Base-by-base conservation (phyloP, 2,888 invertebrate species). In the Pandemis corylana region DNA sequence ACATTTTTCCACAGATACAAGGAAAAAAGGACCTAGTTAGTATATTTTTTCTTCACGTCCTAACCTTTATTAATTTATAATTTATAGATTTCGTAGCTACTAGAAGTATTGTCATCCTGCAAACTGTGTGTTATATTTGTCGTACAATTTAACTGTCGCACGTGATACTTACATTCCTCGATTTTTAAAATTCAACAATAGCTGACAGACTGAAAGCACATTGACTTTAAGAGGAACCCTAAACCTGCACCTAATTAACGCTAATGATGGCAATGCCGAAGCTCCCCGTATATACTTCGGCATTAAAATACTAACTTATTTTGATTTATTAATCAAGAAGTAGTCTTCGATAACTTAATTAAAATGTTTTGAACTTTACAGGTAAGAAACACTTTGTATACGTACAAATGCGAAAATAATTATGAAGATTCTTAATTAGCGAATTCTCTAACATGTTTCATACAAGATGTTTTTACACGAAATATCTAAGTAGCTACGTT, bases 401-500 rank as follows among this genome's bases (percentile, higher is more conserved):
- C 12, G 12, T 84, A 79, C 78, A 82, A 84, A 84, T 83, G 77
- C 79, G 77, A 80, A 28, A 78, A 83, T 86, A 87, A 89, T 88
- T 85, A 88, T 82, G 76, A 79, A 78, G 78, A 28, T 59, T 79
- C 78, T 81, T 87, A 85, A 87, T 88, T 88, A 85, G 80, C 76
- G 77, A 85, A 80, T 84, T 82, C 78, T 81, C 77, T 78, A 80
- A 69, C 44, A 36, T 71, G 10, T 42, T 51, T 28, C 56, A 53
- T 61, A 41, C 53, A 75, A 71, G 62, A 46, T 46, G 62, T 62
- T 63, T 63, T 42, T 20, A 46, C 3, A 5, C 6, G 13, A 36
- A 28, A 49, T 49, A 4, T 36, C 28, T 36, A 49, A 6, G 20
- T 49, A 20, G 20, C 0, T 20, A 36, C 12, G 20, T 4, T 7